Evolutionary conservation across 2,888 invertebrate species (phyloP), one percentile per base, ranked within the genome.

Genomic region (Sinohyriopsis cumingii): DNA sequence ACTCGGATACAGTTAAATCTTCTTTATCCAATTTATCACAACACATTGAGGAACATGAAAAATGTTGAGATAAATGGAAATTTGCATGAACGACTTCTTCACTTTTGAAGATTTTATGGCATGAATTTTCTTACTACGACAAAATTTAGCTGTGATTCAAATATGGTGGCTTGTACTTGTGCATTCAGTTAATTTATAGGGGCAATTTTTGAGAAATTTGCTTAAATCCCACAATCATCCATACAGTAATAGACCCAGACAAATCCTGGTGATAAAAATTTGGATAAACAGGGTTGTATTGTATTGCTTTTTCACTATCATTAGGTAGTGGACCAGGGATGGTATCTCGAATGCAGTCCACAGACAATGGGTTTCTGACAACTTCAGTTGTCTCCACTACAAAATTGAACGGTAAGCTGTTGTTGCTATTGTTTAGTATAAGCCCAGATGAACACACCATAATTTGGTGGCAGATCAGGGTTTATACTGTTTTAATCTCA

Each of bases 331-430:
- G 71, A 61, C 64, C 76, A 60, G 63, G 68, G 25, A 72, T 73
- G 63, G 75, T 79, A 28, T 70, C 79, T 18, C 65, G 79, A 62
- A 79, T 79, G 79, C 77, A 73, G 45, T 77, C 76, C 22, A 75
- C 75, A 64, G 81, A 81, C 61, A 81, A 79, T 62, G 80, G 78
- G 20, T 74, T 74, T 7, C 69, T 72, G 28, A 72, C 75, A n/a
- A 56, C 77, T 15, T 77, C 80, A 33, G 77, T 84, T 54, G 70
- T 75, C 20, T 78, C 80, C 28, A 82, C 80, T 59, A 84, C 84
- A 59, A 81, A 81, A 71, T 77, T 86, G n/a, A 86, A 86, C 76
- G 85, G 86, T 86, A 77, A 81, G 83, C 65, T 56, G 25, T 33
- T 45, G 45, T 45, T 45, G 45, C 45, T 45, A 12, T 12, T 45